These are phyloP conservation scores for Netelia fuscicornis DNA, from an alignment of 2,888 invertebrate genomes.

Conservation along the genomic window DNA sequence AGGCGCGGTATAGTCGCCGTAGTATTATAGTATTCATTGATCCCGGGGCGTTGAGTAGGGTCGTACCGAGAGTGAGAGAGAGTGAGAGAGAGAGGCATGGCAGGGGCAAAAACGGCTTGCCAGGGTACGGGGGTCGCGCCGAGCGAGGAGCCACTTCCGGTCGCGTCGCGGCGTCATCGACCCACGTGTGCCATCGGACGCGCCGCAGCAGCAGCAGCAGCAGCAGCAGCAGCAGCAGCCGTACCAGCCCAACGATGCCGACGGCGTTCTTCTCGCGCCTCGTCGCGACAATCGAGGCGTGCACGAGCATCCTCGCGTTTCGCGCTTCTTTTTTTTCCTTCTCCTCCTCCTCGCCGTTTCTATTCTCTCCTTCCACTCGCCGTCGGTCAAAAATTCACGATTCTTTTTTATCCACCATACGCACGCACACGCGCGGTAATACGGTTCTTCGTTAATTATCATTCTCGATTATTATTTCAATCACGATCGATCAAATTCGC, in stretches of 20 bases:
- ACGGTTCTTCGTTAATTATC: too few relatives aligned
- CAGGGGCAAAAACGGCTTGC: constrained; percentile 52
- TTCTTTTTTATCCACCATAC: neutral
- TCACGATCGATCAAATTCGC: too few relatives aligned
- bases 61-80: constrained; percentile 48
- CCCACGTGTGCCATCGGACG: constrained; percentile 70
- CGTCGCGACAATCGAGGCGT: neutral
- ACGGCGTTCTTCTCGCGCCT: constrained; percentile 45
- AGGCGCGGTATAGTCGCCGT: constrained; percentile 22
- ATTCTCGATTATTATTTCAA: too few relatives aligned
- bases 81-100: constrained; percentile 22
- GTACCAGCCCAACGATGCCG: constrained; percentile 6
- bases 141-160: constrained; percentile 77
- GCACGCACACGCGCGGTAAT: too few relatives aligned
- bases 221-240: neutral
- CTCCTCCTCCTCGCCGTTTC: constrained; percentile 11
- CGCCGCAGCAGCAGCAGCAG: constrained; percentile 42
- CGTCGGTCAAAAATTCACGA: neutral
- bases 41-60: constrained; percentile 65
- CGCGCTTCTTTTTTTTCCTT: neutral
- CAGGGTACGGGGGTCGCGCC: constrained; percentile 62
- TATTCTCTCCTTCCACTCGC: constrained; percentile 15
- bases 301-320: constrained; percentile 1
- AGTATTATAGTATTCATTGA: constrained; percentile 69
- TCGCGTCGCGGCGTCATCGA: constrained; percentile 74